phyloP scores from a whole-genome alignment of 1,140 invertebrate species.

The Procambarus clarkii region DNA sequence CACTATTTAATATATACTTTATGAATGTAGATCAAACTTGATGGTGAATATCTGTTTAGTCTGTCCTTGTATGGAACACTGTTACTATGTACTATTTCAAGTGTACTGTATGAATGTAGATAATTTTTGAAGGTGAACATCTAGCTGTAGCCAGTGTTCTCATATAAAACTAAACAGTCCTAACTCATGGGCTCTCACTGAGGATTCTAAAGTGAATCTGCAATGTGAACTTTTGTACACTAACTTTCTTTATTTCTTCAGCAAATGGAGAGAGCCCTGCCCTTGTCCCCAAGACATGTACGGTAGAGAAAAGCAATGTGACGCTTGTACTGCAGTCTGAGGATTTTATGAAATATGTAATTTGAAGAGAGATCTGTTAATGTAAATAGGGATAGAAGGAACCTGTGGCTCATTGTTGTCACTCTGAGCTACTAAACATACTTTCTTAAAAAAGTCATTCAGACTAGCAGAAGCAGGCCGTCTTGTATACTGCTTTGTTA shows the following conservation, averaged over 20 bases:
- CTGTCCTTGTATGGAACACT: no score
- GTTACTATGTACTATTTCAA: no score
- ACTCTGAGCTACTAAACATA: not conserved
- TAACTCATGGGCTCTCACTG: no score
- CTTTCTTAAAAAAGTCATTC: not conserved
- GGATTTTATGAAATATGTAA: not conserved
- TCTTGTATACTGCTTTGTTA: not conserved
- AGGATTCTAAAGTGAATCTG: no score
- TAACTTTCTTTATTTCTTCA: not conserved
- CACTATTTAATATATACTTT: no score
- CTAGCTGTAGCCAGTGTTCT: no score
- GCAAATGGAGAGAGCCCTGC: slow-evolving; percentile 37
- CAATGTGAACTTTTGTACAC: no score
- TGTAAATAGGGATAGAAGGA: not conserved
- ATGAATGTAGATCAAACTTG: no score
- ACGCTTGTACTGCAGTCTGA: not conserved
- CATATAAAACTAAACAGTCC: no score
- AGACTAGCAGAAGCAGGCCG: not conserved
- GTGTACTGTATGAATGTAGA: no score
- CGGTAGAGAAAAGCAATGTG: slow-evolving; percentile 23
- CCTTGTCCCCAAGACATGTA: slow-evolving; percentile 35
- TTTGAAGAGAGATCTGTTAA: not conserved
- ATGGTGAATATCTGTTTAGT: no score
- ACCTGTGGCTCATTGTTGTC: not conserved
- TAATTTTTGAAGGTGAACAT: no score